Evolutionary conservation across 2,888 invertebrate species (phyloP), one percentile per base, ranked within the genome.

Genomic region (Melinaea menophilus): DNA sequence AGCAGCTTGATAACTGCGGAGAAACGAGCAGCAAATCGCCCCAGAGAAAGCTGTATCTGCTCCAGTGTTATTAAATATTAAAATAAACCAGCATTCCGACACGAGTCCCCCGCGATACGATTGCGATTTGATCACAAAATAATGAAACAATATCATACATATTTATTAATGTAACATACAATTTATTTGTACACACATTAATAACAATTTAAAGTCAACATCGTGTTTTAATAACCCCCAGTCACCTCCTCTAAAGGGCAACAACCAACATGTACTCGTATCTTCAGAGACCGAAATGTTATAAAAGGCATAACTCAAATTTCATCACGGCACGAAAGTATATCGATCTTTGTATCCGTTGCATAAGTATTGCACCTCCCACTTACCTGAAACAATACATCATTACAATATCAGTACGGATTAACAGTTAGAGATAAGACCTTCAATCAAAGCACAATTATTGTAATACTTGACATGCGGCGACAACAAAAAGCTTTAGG

Each of bases 341-440:
- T 77, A 78, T 76, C 76, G 72, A 64, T 65, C 68, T 80, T 78
- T 76, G 74, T 81, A 83, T 86, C 84, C 75, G 78, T 79, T 78
- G 75, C 79, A 71, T 75, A 79, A 80, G 77, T 78, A 70, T 64
- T 74, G 73, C 73, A 71, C 77, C 87, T 80, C 88, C 88, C 82
- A 83, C 90, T 87, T 88, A 90, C 90, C 90, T 88, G 87, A 87
- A 90, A 90, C 90, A 90, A 90, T 90, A 81, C 84, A 84, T 88
- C 88, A 89, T 88, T 90, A 88, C 79, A 88, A 89, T 88, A 84
- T 84, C 78, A 85, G 79, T 84, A 76, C 11, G 41, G 41, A 41
- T 83, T 80, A 65, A 77, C 73, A 72, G 76, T 80, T 80, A 78
- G 79, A 75, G 76, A 80, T 79, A 75, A 79, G 81, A 83, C 80